Conservation (phyloP, 2,888 invertebrate species). For the Eupelmus urozonus region DNA sequence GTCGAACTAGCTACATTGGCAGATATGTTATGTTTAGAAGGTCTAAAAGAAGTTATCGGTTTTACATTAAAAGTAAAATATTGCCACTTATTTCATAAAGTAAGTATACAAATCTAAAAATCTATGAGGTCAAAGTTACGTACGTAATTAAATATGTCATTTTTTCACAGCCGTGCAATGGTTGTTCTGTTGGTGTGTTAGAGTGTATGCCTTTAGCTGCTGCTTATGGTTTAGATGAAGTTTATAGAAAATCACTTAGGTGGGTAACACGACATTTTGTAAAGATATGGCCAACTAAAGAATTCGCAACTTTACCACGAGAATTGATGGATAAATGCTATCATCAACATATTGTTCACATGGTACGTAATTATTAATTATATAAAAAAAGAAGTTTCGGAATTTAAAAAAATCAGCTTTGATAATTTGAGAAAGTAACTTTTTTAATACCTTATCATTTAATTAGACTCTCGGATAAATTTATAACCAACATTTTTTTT, state of each 20-base stretch:
- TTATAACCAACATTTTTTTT: not conserved
- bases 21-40: constrained; percentile 93
- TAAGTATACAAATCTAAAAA: constrained; percentile 70
- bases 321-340: constrained; percentile 91
- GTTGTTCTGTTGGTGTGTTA: constrained; percentile 91
- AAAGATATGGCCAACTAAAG: constrained; percentile 93
- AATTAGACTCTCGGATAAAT: not conserved
- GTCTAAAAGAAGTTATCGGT: constrained; percentile 93
- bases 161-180: constrained; percentile 87
- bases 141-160: not conserved
- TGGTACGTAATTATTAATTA: constrained; percentile 78
- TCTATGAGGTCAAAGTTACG: not conserved
- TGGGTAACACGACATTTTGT: constrained; percentile 94
- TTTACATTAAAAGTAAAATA: constrained; percentile 92
- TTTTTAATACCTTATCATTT: no score
- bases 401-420: no score
- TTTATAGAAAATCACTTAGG: constrained; percentile 89
- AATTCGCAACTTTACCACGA: constrained; percentile 90
- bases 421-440: no score
- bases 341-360: constrained; percentile 88
- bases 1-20: constrained; percentile 92
- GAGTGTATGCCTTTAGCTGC: constrained; percentile 92
- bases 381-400: no score
- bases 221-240: constrained; percentile 91
- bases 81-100: constrained; percentile 96